These are phyloP conservation scores for Silurus glanis DNA, from an alignment of 2,113 vertebrate genomes.

Conservation along the genomic window DNA sequence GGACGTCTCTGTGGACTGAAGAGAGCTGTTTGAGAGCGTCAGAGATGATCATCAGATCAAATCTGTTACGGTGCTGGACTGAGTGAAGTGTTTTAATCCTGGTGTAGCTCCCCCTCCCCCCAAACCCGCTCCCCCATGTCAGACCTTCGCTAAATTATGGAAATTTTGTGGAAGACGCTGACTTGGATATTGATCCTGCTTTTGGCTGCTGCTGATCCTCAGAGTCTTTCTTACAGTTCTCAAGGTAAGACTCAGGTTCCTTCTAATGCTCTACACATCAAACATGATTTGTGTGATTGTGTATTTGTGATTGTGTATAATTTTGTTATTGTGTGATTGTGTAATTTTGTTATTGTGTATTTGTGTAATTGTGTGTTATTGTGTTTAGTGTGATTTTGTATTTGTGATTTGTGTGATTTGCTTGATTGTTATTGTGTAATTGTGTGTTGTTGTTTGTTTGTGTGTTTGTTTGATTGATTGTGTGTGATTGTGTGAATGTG, in stretches of 20 bases:
- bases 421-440: too few relatives aligned
- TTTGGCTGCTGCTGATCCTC: constrained; percentile 91
- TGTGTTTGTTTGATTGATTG: too few relatives aligned
- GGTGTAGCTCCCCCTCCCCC: constrained; percentile 74
- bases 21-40: constrained; percentile 18
- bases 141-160: constrained; percentile 92
- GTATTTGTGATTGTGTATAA: too few relatives aligned
- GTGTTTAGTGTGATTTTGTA: too few relatives aligned
- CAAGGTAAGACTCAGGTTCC: constrained; percentile 82
- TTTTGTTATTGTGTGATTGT: too few relatives aligned
- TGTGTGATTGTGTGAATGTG: too few relatives aligned
- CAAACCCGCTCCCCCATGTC: constrained; percentile 72
- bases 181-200: constrained; percentile 96
- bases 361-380: too few relatives aligned
- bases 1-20: constrained; percentile 57
- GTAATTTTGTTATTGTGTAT: too few relatives aligned
- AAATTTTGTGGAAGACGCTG: constrained; percentile 98
- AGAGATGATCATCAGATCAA: constrained; percentile 69
- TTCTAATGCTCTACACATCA: neutral
- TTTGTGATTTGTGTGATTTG: too few relatives aligned
- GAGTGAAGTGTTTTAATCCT: constrained; percentile 76
- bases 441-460: too few relatives aligned
- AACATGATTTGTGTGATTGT: neutral
- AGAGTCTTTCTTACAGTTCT: constrained; percentile 88
- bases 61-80: constrained; percentile 87